Evolutionary conservation across 2,888 invertebrate species (phyloP), one percentile per base, ranked within the genome.

Genomic region (Blastobasis adustella): DNA sequence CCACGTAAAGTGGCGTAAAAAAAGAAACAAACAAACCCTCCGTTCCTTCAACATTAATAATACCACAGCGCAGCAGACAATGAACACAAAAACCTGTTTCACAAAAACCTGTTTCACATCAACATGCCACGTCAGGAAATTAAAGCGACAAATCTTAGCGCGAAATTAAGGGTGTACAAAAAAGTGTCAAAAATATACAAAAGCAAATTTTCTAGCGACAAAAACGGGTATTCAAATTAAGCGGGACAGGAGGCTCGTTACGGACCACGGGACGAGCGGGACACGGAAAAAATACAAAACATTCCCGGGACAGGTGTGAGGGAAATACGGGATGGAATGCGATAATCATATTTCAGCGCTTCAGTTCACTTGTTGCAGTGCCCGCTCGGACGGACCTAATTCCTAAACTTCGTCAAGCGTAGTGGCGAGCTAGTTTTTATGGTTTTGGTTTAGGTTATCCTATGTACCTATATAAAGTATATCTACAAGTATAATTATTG

Each of bases 221-320:
- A 79, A 78, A 82, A 81, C 76, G 74, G 70, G 76, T 72, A 78
- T 80, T 75, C 76, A 80, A 83, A 84, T 83, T 84, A 84, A 82
- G 65, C 73, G 67, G 65, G 74, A 76, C 80, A 74, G 82, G 82
- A 81, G 72, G 79, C 81, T 83, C 80, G 81, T 84, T 82, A 82
- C 69, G 70, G 64, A 60, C 59, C 9, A 63, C 66, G 67, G 65
- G 7, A 10, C 10, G 7, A 45, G 23, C 10, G 10, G n/a, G 38
- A 47, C 36, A 38, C 37, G 37, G 38, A 75, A 62, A 73, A 76
- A 78, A 76, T 72, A 72, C 67, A 67, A 71, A 70, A 76, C 69
- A 65, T 75, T 73, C 65, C 71, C 65, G 65, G 71, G 67, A 75
- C 78, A 79, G 74, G 78, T 76, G 78, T 76, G 72, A 76, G 70